Conservation (phyloP, 1,140 invertebrate species). For the Manduca sexta region DNA sequence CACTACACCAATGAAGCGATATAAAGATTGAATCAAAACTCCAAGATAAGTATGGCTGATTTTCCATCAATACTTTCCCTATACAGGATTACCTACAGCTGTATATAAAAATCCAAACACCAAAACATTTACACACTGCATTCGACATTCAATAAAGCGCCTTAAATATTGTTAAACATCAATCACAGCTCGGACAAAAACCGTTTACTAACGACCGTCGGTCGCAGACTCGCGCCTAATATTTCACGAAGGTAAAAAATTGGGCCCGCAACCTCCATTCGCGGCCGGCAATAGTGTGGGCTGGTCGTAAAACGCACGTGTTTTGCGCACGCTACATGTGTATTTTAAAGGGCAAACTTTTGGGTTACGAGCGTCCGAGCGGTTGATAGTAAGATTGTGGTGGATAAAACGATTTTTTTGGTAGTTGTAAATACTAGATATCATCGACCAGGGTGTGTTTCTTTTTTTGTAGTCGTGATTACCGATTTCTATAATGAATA, state of each 20-base stretch:
- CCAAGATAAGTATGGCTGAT: no score
- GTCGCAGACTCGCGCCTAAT: conserved; percentile 10
- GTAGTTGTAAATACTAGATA: no score
- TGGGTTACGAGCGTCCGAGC: conserved; percentile 56
- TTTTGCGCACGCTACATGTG: conserved; percentile 53
- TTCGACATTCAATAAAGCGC: not conserved
- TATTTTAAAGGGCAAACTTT: conserved; percentile 60
- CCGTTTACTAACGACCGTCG: conserved; percentile 5
- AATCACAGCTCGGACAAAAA: conserved; percentile 5
- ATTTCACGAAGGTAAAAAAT: conserved; percentile 40
- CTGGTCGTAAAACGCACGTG: conserved; percentile 64
- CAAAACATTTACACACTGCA: not conserved
- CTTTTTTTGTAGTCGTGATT: no score
- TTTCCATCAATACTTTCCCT: no score
- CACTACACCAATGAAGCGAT: no score
- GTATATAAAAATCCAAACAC: no score
- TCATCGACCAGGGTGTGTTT: no score
- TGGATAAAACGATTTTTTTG: conserved; percentile 24
- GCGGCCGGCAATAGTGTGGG: conserved; percentile 51
- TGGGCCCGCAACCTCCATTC: conserved; percentile 44
- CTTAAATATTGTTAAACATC: conserved; percentile 4
- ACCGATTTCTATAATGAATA: no score
- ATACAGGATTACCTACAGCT: no score
- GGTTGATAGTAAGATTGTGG: conserved; percentile 10
- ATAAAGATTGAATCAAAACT: no score